Evolutionary conservation across 1,140 invertebrate genomes (phyloP).

Genomic region (Lineus longissimus): DNA sequence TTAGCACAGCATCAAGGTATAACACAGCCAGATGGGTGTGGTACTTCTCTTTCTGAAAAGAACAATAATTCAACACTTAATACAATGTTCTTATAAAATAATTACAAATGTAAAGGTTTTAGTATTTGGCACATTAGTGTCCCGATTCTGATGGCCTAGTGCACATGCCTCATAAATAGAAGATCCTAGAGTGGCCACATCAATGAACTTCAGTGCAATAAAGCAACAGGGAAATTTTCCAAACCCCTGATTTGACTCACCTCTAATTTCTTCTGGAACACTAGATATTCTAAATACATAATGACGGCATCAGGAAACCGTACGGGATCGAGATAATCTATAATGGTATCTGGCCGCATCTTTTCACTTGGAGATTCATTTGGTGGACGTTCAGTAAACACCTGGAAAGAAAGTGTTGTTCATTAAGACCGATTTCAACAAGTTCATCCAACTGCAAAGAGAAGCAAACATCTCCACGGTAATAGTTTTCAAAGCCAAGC

Average conservation of each 20-base stretch:
- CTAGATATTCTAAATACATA: constrained; percentile 56
- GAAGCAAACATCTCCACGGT: too few relatives aligned
- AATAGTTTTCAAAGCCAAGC: neutral
- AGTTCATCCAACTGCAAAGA: too few relatives aligned
- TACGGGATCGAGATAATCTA: constrained; percentile 48
- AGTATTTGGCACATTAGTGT: too few relatives aligned
- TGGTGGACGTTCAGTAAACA: constrained; percentile 51
- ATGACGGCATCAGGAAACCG: constrained; percentile 54
- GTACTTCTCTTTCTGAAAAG: constrained; percentile 56
- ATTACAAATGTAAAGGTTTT: too few relatives aligned
- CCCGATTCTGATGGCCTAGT: too few relatives aligned
- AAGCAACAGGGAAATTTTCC: too few relatives aligned
- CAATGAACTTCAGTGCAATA: too few relatives aligned
- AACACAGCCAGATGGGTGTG: constrained; percentile 57
- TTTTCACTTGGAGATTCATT: constrained; percentile 44
- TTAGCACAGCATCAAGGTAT: constrained; percentile 54
- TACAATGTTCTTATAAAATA: neutral
- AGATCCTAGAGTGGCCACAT: too few relatives aligned
- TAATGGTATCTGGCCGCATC: constrained; percentile 52
- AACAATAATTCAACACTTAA: constrained; percentile 6
- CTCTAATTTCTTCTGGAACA: constrained; percentile 47
- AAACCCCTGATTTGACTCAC: too few relatives aligned
- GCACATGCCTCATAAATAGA: too few relatives aligned
- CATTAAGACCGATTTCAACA: neutral
- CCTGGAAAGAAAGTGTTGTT: constrained; percentile 30